These are phyloP conservation scores for Macrosiphum euphorbiae DNA, from an alignment of 2,888 invertebrate genomes.

Conservation along the genomic window DNA sequence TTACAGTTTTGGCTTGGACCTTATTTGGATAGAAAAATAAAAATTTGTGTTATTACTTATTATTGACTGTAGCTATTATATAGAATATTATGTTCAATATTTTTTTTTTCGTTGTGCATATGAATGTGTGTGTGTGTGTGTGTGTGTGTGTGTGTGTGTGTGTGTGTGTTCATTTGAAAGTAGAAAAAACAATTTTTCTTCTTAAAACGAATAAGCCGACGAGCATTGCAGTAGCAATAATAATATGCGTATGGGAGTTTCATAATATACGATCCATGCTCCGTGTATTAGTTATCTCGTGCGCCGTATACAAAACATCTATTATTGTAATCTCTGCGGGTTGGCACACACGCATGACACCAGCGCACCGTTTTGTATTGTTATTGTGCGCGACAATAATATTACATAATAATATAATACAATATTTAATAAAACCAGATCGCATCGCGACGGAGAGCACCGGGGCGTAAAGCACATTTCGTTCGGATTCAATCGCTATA, in stretches of 20 bases:
- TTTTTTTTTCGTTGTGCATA: not conserved
- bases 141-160: too few relatives aligned
- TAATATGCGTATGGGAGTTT: not conserved
- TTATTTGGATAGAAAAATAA: not conserved
- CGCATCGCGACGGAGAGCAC: not conserved
- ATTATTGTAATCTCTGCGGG: conserved; percentile 2
- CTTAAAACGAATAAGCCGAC: too few relatives aligned
- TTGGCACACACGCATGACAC: not conserved
- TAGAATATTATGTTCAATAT: not conserved
- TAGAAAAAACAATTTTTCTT: not conserved
- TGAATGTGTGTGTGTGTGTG: not conserved
- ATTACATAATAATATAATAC: not conserved
- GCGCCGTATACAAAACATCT: not conserved
- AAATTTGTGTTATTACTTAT: not conserved
- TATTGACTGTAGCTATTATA: not conserved
- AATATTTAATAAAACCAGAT: not conserved
- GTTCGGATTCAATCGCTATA: not conserved
- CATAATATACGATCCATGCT: not conserved
- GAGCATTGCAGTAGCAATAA: not conserved
- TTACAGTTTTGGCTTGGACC: not conserved
- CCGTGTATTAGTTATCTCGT: conserved; percentile 5
- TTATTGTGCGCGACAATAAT: not conserved
- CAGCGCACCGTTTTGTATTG: not conserved
- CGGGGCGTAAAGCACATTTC: not conserved
- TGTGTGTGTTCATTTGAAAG: too few relatives aligned